Evolutionary conservation across 2,888 invertebrate species (phyloP), one percentile per base, ranked within the genome.

Genomic region (Leucophora obtusa): DNA sequence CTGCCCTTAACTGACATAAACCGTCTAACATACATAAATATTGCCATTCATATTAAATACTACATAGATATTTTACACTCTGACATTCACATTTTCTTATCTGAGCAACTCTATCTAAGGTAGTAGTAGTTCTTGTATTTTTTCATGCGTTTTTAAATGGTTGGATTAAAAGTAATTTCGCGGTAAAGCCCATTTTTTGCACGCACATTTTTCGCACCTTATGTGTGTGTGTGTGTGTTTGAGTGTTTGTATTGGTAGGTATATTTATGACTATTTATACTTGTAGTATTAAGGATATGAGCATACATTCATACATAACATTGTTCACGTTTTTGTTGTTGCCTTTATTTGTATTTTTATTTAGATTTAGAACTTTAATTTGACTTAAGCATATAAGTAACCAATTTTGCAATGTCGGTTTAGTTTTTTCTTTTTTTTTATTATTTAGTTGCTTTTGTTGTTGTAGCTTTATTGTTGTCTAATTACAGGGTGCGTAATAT

Each of bases 121-220:
- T n/a, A n/a, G n/a, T n/a, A 15, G 9, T 21, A 33, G 54, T 21
- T 60, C 28, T 53, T 33, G 47, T 24, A 2, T 21, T 87, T 62
- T 66, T 70, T 80, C 77, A 78, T 82, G 79, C 71, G 77, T 82
- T 83, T 83, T 85, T 83, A 84, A 86, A 82, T 83, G 84, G 84
- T 83, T 84, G 86, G 85, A 84, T 87, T 86, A 84, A 85, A 87
- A 84, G 86, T 87, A 88, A 88, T 89, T 88, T 87, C 84, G 84
- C 82, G 85, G 88, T 83, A 86, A 87, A 87, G 87, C 88, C 88
- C 85, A 87, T 87, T 87, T 89, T 87, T 87, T 86, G 85, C 88
- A 88, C 88, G 88, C 89, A 89, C 87, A 86, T 79, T 82, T 71
- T 71, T 75, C 60, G 59, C 79, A 75, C 72, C 79, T 68, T 59